These are phyloP conservation scores for Calvadosia cruxmelitensis DNA, from an alignment of 30 jellyfish, hydroid and myxozoan genomes.

Conservation along the genomic window DNA sequence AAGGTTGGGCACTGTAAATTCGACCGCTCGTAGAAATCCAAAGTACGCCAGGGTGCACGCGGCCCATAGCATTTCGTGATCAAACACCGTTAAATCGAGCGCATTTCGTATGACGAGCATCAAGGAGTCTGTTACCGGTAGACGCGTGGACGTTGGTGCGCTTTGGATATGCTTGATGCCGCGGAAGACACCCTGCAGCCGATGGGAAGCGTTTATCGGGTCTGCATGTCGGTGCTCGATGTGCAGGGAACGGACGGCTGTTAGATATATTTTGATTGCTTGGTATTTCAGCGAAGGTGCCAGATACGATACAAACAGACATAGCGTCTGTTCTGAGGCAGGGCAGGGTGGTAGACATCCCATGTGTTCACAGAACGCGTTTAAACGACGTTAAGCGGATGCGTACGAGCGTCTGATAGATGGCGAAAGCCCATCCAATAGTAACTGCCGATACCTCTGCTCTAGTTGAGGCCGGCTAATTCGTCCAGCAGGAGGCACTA, in stretches of 20 bases:
- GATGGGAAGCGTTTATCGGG: constrained; percentile 2
- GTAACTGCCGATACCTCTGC: too few species aligned
- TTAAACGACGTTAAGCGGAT: constrained; percentile 6
- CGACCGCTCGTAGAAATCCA: too few species aligned
- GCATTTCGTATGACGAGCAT: background rate
- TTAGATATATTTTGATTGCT: constrained; percentile 6
- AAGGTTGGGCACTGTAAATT: too few species aligned
- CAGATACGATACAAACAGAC: constrained; percentile 1
- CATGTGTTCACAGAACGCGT: background rate
- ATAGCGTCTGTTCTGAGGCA: background rate
- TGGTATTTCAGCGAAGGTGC: background rate
- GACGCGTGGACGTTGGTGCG: background rate
- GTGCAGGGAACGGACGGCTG: constrained; percentile 17
- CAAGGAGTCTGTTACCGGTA: constrained; percentile 9
- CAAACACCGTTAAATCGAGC: background rate
- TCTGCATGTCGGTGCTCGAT: constrained; percentile 4
- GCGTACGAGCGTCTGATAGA: background rate
- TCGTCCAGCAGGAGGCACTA: too few species aligned
- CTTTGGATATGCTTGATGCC: constrained; percentile 3
- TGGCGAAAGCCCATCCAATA: background rate
- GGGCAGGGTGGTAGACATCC: constrained; percentile 4
- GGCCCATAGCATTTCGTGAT: constrained; percentile 25
- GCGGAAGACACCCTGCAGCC: constrained; percentile 3
- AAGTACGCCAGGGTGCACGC: constrained; percentile 22
- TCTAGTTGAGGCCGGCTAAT: too few species aligned